These are phyloP conservation scores for Sipha maydis DNA, from an alignment of 2,888 invertebrate genomes.

Conservation along the genomic window DNA sequence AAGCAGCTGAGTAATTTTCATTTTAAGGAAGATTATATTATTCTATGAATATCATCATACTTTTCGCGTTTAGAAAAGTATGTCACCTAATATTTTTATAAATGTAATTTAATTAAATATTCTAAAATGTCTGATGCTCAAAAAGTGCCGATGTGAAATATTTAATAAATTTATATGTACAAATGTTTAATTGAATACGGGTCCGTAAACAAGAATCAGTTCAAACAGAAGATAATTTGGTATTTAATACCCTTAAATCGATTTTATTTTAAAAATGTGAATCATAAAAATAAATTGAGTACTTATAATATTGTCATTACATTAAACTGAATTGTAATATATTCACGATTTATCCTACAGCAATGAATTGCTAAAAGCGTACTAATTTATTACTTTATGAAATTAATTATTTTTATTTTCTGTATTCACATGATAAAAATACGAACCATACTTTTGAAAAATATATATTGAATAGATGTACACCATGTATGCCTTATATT, in stretches of 20 bases:
- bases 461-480: neutral
- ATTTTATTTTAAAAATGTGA: neutral
- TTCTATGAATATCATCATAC: too few species aligned
- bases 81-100: too few species aligned
- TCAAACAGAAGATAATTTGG: neutral
- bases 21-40: neutral
- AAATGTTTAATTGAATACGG: neutral
- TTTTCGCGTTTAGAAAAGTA: too few species aligned
- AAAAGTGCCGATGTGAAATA: too few species aligned
- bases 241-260: neutral
- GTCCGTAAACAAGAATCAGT: too few species aligned
- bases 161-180: too few species aligned
- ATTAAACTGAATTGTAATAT: slow-evolving; percentile 6
- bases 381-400: slow-evolving; percentile 22
- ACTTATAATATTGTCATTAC: slow-evolving; percentile 27
- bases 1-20: neutral
- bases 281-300: slow-evolving; percentile 25
- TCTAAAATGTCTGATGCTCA: too few species aligned
- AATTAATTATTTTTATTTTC: slow-evolving; percentile 24
- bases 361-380: slow-evolving; percentile 1
- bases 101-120: too few species aligned
- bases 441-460: neutral
- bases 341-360: neutral
- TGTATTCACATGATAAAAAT: neutral
- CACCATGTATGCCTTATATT: neutral